Percentiles rank a stretch among this genome's conserved stretches.
Conservation (phyloP, 2,888 invertebrate species). For the Microchrysa polita region DNA sequence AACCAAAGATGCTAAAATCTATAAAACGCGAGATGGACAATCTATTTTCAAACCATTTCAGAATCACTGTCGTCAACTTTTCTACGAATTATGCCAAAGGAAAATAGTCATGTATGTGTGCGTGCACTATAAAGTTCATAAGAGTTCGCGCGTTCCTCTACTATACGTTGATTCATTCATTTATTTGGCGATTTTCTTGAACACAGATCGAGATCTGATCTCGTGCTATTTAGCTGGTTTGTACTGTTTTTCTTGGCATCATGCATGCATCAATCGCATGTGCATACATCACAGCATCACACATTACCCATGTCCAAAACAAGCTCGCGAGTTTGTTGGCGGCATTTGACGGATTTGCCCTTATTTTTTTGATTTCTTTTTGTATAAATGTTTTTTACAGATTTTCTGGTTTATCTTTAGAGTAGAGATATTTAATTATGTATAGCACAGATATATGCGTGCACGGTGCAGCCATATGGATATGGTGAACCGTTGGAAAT, state of each 20-base stretch:
- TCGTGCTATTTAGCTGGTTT: neutral
- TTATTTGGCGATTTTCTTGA: constrained; percentile 26
- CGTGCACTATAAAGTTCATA: constrained; percentile 37
- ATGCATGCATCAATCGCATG: neutral
- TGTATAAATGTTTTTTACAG: neutral
- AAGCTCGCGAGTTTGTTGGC: neutral
- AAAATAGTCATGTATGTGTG: constrained; percentile 30
- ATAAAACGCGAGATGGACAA: no score
- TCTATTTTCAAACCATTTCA: no score
- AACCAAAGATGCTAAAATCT: no score
- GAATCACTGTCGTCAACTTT: no score
- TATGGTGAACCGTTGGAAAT: constrained; percentile 21
- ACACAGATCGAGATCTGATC: neutral
- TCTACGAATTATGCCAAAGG: neutral
- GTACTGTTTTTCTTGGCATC: constrained; percentile 8
- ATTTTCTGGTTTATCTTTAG: constrained; percentile 34
- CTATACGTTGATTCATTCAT: constrained; percentile 40
- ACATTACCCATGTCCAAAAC: no score
- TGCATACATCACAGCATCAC: no score
- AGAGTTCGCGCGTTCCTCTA: constrained; percentile 22
- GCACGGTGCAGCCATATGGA: no score
- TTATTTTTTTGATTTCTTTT: constrained; percentile 18
- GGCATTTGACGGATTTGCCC: constrained; percentile 31
- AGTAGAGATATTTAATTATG: constrained; percentile 37
- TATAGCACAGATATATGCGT: constrained; percentile 5